Conservation (phyloP, 2,888 invertebrate species). For the Branchellion lobata region DNA sequence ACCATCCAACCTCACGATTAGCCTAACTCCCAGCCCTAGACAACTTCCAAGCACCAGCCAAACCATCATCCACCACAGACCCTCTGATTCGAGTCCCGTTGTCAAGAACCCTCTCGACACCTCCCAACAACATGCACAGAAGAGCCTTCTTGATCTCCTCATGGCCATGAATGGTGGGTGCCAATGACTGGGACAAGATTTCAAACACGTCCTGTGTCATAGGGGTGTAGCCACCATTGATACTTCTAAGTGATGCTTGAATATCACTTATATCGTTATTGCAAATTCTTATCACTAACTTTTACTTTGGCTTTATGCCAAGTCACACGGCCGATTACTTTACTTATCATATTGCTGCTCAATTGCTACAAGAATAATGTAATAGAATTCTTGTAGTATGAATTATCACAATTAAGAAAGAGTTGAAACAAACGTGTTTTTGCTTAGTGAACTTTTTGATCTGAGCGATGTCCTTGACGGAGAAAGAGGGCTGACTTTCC, state of each 20-base stretch:
- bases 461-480: conserved; percentile 80
- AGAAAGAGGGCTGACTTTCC: conserved; percentile 73
- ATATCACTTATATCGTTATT: not conserved
- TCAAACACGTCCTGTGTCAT: conserved; percentile 78
- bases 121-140: conserved; percentile 87
- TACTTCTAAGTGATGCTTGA: not conserved
- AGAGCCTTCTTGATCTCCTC: conserved; percentile 94
- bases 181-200: conserved; percentile 82
- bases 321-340: too few relatives aligned
- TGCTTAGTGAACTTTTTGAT: conserved; percentile 76
- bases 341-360: too few relatives aligned
- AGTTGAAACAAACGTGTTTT: conserved; percentile 24
- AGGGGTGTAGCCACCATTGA: not conserved
- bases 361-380: too few relatives aligned
- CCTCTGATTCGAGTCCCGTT: conserved; percentile 62
- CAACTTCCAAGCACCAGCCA: too few relatives aligned
- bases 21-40: too few relatives aligned
- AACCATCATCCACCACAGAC: too few relatives aligned
- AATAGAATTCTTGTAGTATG: not conserved
- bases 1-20: too few relatives aligned
- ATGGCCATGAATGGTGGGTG: conserved; percentile 96
- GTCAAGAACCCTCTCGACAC: conserved; percentile 85
- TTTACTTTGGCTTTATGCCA: too few relatives aligned
- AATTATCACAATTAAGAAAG: too few relatives aligned
- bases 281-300: not conserved